A percentile compares a stretch with the other conserved stretches of the same genome.
Evolutionary conservation across 2,113 vertebrate genomes (phyloP).

Genomic region (Corydoras sp.): DNA sequence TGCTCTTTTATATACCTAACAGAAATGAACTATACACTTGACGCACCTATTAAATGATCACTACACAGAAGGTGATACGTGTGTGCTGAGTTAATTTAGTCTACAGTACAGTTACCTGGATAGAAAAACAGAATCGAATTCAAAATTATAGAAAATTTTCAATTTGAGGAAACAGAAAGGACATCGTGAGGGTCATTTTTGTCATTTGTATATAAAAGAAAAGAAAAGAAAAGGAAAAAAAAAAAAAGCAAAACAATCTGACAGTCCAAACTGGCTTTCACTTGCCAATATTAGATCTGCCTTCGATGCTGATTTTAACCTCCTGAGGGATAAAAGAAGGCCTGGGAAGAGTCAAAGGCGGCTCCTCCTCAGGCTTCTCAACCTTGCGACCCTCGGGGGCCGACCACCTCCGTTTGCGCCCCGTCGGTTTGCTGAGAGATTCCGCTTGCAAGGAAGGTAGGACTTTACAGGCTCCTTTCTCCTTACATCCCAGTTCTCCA

Average conservation of each 20-base stretch:
- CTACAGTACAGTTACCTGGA: conserved; percentile 92
- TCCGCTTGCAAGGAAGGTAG: conserved; percentile 71
- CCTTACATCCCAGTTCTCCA: conserved; percentile 79
- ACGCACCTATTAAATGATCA: conserved; percentile 82
- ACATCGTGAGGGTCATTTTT: conserved; percentile 26
- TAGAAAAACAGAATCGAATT: conserved; percentile 58
- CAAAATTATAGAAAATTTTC: conserved; percentile 29
- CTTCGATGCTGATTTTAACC: conserved; percentile 98
- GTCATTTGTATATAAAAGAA: too few relatives aligned
- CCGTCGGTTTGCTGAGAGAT: conserved; percentile 67
- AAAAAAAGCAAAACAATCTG: neutral
- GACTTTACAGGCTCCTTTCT: conserved; percentile 60
- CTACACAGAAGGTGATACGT: conserved; percentile 89
- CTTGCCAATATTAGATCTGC: conserved; percentile 95
- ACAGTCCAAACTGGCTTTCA: conserved; percentile 60
- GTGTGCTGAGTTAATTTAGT: conserved; percentile 82
- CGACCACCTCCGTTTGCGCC: conserved; percentile 95
- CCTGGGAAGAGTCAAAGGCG: conserved; percentile 89
- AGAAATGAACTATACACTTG: conserved; percentile 71
- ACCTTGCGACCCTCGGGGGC: conserved; percentile 92
- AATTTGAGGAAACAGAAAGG: conserved; percentile 18
- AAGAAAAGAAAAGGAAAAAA: conserved; percentile 43
- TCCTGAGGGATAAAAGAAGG: conserved; percentile 95
- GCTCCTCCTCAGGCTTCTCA: conserved; percentile 89
- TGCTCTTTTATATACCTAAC: conserved; percentile 58